Conservation (phyloP, 2,888 invertebrate species). For the Hydroisotoma schaefferi region DNA sequence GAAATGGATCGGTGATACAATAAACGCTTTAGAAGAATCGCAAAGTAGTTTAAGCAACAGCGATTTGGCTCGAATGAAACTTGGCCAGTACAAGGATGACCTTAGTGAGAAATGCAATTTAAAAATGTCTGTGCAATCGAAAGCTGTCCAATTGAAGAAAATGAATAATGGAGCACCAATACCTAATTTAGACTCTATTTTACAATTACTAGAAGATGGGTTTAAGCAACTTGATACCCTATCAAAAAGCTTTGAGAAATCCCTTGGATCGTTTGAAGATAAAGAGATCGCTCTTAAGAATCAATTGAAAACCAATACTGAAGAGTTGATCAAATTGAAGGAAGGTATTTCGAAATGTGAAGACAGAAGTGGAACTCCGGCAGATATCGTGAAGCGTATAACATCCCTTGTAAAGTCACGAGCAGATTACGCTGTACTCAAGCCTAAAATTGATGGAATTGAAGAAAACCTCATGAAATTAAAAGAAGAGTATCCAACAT, state of each 20-base stretch:
- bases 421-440: constrained; percentile 65
- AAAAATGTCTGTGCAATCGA: constrained; percentile 71
- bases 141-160: constrained; percentile 73
- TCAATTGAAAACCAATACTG: constrained; percentile 68
- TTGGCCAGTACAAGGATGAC: constrained; percentile 81
- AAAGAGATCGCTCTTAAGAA: constrained; percentile 69
- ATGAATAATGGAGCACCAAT: constrained; percentile 69
- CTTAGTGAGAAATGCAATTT: constrained; percentile 72
- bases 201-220: constrained; percentile 67
- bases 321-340: constrained; percentile 67
- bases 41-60: constrained; percentile 74
- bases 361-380: constrained; percentile 81
- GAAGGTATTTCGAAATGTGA: constrained; percentile 85
- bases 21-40: constrained; percentile 70
- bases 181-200: constrained; percentile 65
- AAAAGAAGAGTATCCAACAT: constrained; percentile 70
- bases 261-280: constrained; percentile 69
- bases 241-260: constrained; percentile 69
- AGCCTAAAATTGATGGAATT: constrained; percentile 65
- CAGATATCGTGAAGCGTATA: constrained; percentile 74
- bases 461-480: constrained; percentile 67
- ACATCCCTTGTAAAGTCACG: constrained; percentile 70
- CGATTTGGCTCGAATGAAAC: constrained; percentile 70
- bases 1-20: constrained; percentile 79
- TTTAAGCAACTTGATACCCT: constrained; percentile 70